Percentiles rank a stretch among this genome's conserved stretches.
Conservation (phyloP, 2,797 vertebrate genomes). For the Xerus rutilus region DNA sequence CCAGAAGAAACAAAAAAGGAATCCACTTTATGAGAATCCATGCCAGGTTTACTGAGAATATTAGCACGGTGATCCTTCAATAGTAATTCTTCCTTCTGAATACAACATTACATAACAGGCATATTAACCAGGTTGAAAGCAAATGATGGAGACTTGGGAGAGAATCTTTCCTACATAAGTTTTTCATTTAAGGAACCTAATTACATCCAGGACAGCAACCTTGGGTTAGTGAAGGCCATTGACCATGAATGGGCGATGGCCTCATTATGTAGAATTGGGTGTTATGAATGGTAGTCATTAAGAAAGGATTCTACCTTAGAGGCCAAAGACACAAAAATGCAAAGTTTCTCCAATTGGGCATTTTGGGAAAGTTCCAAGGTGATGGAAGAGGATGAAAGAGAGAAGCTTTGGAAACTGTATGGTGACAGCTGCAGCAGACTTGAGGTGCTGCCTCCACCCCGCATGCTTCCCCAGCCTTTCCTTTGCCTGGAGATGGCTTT, state of each 20-base stretch:
- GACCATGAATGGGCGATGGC: constrained; percentile 33
- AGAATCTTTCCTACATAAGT: background rate
- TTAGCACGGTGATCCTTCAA: constrained; percentile 3
- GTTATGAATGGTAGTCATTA: constrained; percentile 72
- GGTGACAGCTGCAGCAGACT: background rate
- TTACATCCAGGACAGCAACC: constrained; percentile 43
- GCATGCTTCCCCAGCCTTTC: background rate
- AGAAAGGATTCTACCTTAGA: constrained; percentile 59
- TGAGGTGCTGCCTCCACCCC: background rate
- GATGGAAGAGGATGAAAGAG: constrained; percentile 70
- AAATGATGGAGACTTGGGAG: constrained; percentile 27
- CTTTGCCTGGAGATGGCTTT: constrained; percentile 31
- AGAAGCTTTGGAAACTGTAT: background rate
- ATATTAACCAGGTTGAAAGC: background rate
- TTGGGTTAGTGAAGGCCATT: constrained; percentile 8
- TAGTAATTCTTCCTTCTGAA: constrained; percentile 55
- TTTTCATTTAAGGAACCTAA: constrained; percentile 60
- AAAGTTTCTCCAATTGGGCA: constrained; percentile 57
- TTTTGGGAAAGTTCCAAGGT: constrained; percentile 64
- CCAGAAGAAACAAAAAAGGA: background rate
- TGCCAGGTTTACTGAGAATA: background rate
- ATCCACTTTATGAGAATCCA: background rate
- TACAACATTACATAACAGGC: background rate
- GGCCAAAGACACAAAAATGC: constrained; percentile 57
- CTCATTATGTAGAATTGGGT: constrained; percentile 57